phyloP scores from a whole-genome alignment of 2,113 vertebrate species.

The Alouatta palliata region DNA sequence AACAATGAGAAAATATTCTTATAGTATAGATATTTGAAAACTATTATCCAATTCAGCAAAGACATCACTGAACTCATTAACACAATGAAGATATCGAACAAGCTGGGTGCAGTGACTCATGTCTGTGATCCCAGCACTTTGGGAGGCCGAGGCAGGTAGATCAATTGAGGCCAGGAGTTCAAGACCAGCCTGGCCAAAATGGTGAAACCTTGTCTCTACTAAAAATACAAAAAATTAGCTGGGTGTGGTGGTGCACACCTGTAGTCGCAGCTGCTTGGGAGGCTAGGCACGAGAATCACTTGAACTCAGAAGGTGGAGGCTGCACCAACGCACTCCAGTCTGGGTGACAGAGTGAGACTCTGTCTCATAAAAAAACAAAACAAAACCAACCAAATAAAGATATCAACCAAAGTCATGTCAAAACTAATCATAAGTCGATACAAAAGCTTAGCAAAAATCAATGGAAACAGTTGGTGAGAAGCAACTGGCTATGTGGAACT shows the following conservation, averaged over 20 bases:
- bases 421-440: not conserved
- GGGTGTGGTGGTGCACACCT: not conserved
- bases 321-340: not conserved
- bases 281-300: not conserved
- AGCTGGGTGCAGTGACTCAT: not conserved
- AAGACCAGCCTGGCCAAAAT: not conserved
- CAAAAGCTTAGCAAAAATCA: not conserved
- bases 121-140: not conserved
- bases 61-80: not conserved
- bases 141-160: not conserved
- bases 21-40: not conserved
- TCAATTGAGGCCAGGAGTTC: not conserved
- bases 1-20: not conserved
- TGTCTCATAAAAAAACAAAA: not conserved
- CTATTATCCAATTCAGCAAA: not conserved
- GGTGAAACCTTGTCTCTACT: not conserved
- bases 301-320: not conserved
- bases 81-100: not conserved
- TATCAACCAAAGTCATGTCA: not conserved
- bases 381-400: not conserved
- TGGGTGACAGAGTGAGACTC: not conserved
- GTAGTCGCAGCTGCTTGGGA: not conserved
- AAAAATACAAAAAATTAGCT: not conserved
- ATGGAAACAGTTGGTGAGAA: not conserved
- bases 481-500: not conserved